These are phyloP conservation scores for Crotalus helleri DNA, from an alignment of 2,113 vertebrate genomes.

Conservation along the genomic window DNA sequence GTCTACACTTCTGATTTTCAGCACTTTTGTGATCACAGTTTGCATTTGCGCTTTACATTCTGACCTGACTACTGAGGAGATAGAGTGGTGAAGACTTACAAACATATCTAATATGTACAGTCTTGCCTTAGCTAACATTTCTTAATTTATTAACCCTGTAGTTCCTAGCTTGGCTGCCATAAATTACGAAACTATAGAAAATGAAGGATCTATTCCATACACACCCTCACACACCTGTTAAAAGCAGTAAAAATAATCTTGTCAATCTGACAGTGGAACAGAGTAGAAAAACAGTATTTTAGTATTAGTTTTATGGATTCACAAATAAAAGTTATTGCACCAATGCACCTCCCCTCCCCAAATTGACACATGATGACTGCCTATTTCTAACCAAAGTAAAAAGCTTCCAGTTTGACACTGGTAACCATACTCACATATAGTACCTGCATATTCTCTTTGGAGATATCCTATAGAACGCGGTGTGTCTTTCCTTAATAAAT, in stretches of 20 bases:
- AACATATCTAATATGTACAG: neutral
- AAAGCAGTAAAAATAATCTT: neutral
- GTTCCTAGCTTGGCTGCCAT: neutral
- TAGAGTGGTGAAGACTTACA: neutral
- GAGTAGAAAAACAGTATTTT: neutral
- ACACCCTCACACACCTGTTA: neutral
- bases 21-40: neutral
- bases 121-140: neutral
- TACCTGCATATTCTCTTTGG: slow-evolving; percentile 41
- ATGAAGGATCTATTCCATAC: neutral
- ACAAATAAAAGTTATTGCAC: slow-evolving; percentile 73
- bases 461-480: slow-evolving; percentile 62
- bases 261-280: neutral
- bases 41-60: neutral
- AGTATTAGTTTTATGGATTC: slow-evolving; percentile 12
- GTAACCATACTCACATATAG: slow-evolving; percentile 46
- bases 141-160: neutral
- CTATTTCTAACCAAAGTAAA: slow-evolving; percentile 58
- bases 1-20: neutral
- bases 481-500: slow-evolving; percentile 43
- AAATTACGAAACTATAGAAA: neutral
- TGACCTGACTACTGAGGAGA: neutral
- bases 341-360: slow-evolving; percentile 70
- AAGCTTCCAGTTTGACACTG: slow-evolving; percentile 50
- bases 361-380: slow-evolving; percentile 63